These are phyloP conservation scores for Aix galericulata DNA, from an alignment of 2,113 vertebrate genomes.

Conservation along the genomic window DNA sequence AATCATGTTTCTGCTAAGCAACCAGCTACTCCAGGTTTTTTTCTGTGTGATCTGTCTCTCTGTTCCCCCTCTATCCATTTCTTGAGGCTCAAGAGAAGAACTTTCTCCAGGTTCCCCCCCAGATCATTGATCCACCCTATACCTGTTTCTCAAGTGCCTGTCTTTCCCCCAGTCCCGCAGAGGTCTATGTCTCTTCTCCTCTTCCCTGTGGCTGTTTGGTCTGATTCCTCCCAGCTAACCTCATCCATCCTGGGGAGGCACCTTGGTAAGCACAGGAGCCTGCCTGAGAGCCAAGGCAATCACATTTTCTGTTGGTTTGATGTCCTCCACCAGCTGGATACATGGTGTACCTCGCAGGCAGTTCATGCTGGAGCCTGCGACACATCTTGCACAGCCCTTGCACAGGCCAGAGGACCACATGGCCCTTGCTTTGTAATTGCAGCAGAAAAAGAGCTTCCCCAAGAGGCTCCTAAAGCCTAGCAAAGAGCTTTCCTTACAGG, in stretches of 20 bases:
- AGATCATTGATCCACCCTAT: not conserved
- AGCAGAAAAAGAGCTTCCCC: accelerated
- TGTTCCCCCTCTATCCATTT: accelerated
- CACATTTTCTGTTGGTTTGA: accelerated
- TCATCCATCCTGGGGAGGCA: not conserved
- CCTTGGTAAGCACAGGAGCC: not conserved
- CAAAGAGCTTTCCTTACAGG: not conserved
- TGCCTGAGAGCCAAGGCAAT: not conserved
- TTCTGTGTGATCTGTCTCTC: not conserved
- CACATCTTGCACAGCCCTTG: not conserved
- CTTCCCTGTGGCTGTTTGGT: not conserved
- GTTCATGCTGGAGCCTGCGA: not conserved
- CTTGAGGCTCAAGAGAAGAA: not conserved
- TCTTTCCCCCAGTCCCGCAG: not conserved
- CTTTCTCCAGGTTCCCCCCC: not conserved
- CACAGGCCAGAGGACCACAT: too few species aligned
- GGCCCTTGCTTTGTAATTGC: not conserved
- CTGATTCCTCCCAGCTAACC: not conserved
- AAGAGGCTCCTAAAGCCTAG: not conserved
- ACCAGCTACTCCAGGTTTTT: not conserved
- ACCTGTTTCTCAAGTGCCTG: not conserved
- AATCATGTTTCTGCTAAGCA: not conserved
- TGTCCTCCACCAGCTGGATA: not conserved
- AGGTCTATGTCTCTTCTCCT: not conserved
- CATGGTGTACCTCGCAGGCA: too few species aligned